Evolutionary conservation across 1,140 invertebrate genomes (phyloP).

Genomic region (Drosophila kurseongensis): DNA sequence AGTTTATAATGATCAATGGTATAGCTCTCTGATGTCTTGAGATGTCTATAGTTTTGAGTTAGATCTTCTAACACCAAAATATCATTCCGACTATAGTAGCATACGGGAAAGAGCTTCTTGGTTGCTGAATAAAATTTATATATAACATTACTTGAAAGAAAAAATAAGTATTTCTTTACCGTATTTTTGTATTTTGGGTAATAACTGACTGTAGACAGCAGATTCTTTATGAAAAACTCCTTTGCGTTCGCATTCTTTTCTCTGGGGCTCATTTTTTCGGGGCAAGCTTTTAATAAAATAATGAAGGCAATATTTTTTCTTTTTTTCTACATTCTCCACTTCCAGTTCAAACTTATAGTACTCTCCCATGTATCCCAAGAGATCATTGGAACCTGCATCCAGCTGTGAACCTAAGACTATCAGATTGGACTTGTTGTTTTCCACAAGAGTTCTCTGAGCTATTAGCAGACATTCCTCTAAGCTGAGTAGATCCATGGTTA

Average conservation of each 20-base stretch:
- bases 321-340: slow-evolving; percentile 6
- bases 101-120: slow-evolving; percentile 59
- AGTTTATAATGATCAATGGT: slow-evolving; percentile 65
- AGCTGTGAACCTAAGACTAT: slow-evolving; percentile 35
- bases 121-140: slow-evolving; percentile 19
- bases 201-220: slow-evolving; percentile 47
- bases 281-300: slow-evolving; percentile 77
- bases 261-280: slow-evolving; percentile 53
- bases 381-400: slow-evolving; percentile 45
- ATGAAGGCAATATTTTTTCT: slow-evolving; percentile 22
- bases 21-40: slow-evolving; percentile 59
- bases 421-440: slow-evolving; percentile 26
- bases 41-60: slow-evolving; percentile 56
- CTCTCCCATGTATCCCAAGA: slow-evolving; percentile 77
- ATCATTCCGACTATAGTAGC: slow-evolving; percentile 65
- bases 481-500: slow-evolving; percentile 52
- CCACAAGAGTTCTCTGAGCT: slow-evolving; percentile 37
- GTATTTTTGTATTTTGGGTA: slow-evolving; percentile 72
- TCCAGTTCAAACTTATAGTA: slow-evolving; percentile 65
- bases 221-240: slow-evolving; percentile 69
- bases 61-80: slow-evolving; percentile 85
- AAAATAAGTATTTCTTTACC: slow-evolving; percentile 21
- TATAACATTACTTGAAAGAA: too few species aligned
- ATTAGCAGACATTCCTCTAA: slow-evolving; percentile 54
- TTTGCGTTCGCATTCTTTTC: slow-evolving; percentile 72